Evolutionary conservation across 2,797 vertebrate genomes (phyloP), one percentile per base, ranked within the genome.

Genomic region (Coluber constrictor): DNA sequence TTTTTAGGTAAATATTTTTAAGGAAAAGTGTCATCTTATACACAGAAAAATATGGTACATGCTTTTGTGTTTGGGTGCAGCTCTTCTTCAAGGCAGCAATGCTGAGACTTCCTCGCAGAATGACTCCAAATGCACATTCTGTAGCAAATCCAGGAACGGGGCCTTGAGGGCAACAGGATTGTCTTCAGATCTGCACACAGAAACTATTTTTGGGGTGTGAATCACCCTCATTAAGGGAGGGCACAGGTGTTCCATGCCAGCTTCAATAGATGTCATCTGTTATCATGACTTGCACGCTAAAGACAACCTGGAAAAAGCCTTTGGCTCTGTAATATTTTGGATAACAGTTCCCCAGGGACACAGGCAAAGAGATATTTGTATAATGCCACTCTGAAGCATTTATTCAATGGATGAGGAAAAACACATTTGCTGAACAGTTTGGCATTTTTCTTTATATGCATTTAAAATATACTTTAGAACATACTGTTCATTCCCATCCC

Each of bases 371-470:
- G 87, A 83, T 70, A 59, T 37, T 89, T 32, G 86, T 70, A n/a
- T 93, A 90, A 74, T 89, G 59, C 91, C 95, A 88, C 89, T 95
- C 86, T 16, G 94, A 95, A 96, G 94, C 94, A 94, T 97, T 96
- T 97, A 94, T 96, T 96, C 87, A 95, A 87, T 87, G 93, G 92
- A 92, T 1, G 2, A 91, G 92, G 90, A 90, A 88, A 92, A 95
- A 90, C 95, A 94, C 90, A 95, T 93, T 93, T 95, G 92, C 54
- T 93, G 90, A 95, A 93, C 74, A 93, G 74, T 25, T 37, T 92
- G 13, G 10, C 89, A 93, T 94, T 92, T 27, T 32, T 91, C 25
- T 95, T 95, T 56, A 54, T 57, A 23, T 47, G 91, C 66, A 79
- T 63, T 95, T 95, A 93, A 95, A 94, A 94, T 94, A 87, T 15